Percentiles rank a stretch among this genome's conserved stretches.
Evolutionary conservation across 2,113 vertebrate genomes (phyloP).

Genomic region (Lutjanus erythropterus): DNA sequence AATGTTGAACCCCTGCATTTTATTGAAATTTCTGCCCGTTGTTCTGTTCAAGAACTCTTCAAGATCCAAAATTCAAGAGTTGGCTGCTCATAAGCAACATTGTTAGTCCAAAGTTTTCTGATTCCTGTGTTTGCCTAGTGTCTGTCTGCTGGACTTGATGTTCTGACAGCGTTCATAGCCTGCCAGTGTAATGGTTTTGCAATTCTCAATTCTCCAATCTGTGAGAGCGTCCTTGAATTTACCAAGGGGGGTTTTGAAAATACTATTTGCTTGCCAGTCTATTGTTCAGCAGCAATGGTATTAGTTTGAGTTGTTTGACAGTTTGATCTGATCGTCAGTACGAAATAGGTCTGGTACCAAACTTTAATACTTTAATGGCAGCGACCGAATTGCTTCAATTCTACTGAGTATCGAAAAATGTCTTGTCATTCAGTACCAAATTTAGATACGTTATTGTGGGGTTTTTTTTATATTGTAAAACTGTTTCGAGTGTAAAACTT

Average conservation of each 20-base stretch:
- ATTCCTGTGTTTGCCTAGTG: neutral
- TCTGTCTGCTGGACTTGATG: constrained; percentile 7
- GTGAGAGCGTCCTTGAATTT: neutral
- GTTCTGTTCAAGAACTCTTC: neutral
- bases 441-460: too few species aligned
- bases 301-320: neutral
- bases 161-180: constrained; percentile 3
- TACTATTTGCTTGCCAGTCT: neutral
- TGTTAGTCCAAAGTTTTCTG: neutral
- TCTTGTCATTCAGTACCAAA: too few species aligned
- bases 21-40: neutral
- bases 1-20: too few species aligned
- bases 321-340: neutral
- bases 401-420: too few species aligned
- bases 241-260: neutral
- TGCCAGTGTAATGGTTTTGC: neutral
- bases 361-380: too few species aligned
- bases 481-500: too few species aligned
- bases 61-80: constrained; percentile 4
- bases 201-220: neutral
- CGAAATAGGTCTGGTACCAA: too few species aligned
- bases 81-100: constrained; percentile 4
- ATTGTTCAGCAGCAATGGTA: neutral
- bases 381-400: too few species aligned
- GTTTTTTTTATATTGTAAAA: too few species aligned